These are phyloP conservation scores for Metellina segmentata DNA, from an alignment of 2,888 invertebrate species.

Conservation along the genomic window DNA sequence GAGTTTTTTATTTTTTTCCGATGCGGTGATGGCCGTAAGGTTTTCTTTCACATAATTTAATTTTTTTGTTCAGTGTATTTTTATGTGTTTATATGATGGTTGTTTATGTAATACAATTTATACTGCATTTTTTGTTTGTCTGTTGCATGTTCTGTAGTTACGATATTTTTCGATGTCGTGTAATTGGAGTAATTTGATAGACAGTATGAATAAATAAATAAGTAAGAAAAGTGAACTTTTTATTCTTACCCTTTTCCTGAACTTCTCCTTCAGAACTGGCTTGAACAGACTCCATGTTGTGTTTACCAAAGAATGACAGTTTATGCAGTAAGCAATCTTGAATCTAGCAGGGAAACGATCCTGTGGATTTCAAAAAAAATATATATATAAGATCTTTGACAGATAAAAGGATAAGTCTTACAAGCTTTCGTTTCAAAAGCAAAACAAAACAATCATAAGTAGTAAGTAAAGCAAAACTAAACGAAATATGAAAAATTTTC, in stretches of 20 bases:
- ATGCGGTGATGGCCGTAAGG: no score
- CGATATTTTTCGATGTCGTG: no score
- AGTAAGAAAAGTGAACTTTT: not conserved
- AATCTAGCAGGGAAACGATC: conserved; percentile 65
- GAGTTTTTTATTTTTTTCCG: no score
- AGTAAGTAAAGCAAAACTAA: not conserved
- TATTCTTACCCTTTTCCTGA: conserved; percentile 55
- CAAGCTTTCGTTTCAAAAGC: not conserved
- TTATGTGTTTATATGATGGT: no score
- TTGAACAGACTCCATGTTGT: conserved; percentile 46
- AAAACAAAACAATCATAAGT: not conserved
- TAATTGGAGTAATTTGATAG: no score
- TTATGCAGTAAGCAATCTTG: conserved; percentile 65
- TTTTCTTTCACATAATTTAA: no score
- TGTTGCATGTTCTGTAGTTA: no score
- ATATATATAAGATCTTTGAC: not conserved
- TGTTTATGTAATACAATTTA: no score
- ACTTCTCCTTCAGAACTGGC: conserved; percentile 55
- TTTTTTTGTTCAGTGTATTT: no score
- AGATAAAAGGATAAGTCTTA: not conserved
- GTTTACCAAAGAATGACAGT: conserved; percentile 42
- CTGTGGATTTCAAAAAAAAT: conserved; percentile 35
- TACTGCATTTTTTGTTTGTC: no score
- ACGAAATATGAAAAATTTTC: not conserved
- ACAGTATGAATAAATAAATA: no score